Evolutionary conservation across 1,140 invertebrate species (phyloP).

Genomic region (Apis laboriosa): DNA sequence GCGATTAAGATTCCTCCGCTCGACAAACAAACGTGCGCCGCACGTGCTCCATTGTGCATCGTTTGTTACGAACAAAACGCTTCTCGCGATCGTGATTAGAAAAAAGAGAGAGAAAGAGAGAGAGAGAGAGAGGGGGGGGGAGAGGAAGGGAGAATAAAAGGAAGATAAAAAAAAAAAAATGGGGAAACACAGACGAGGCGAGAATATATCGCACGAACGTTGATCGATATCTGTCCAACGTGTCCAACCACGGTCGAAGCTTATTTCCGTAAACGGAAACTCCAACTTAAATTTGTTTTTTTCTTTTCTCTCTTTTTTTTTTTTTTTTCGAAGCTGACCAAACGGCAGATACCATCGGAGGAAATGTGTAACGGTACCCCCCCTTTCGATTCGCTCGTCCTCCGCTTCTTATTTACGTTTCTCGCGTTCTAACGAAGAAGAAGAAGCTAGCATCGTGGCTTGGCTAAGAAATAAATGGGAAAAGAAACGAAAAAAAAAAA

Average conservation of each 20-base stretch:
- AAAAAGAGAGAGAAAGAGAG: background rate
- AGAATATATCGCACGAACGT: constrained; percentile 10
- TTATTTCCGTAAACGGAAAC: constrained; percentile 9
- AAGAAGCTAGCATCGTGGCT: background rate
- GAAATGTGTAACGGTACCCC: constrained; percentile 16
- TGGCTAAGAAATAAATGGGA: background rate
- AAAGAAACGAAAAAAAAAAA: background rate
- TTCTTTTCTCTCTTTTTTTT: background rate
- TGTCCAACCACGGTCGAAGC: background rate
- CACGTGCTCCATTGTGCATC: constrained; percentile 54
- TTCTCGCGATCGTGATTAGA: constrained; percentile 28
- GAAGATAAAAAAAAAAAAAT: background rate
- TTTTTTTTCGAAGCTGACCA: constrained; percentile 7
- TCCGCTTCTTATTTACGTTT: background rate
- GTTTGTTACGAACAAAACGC: constrained; percentile 34
- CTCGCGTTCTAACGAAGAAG: background rate
- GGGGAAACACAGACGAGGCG: background rate
- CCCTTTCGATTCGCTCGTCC: background rate
- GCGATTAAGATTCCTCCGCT: constrained; percentile 57
- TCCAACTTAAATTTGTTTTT: constrained; percentile 15
- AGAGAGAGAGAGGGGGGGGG: too few species aligned
- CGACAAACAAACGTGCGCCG: constrained; percentile 39
- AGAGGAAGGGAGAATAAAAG: too few species aligned
- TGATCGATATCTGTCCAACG: constrained; percentile 21
- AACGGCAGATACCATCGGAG: background rate